Percentiles rank a stretch among this genome's conserved stretches.
These are phyloP conservation scores for Florisuga fusca DNA, from an alignment of 2,797 vertebrate species.

Conservation along the genomic window DNA sequence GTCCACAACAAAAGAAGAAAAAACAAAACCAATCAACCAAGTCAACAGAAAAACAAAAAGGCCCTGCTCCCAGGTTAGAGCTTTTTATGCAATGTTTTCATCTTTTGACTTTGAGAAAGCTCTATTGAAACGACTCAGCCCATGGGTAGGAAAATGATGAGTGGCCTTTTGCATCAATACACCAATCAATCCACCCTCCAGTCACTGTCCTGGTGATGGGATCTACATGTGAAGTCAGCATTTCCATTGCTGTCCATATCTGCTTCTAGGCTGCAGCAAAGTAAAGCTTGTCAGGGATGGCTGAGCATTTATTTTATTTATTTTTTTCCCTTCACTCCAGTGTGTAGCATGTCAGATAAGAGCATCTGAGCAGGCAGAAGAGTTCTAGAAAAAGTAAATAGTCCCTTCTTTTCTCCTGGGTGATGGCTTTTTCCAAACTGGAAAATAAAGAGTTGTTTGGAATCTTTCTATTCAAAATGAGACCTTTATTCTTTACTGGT, in stretches of 20 bases:
- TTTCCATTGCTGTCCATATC: conserved; percentile 2
- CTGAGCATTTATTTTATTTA: neutral
- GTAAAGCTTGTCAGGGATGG: neutral
- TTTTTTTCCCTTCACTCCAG: neutral
- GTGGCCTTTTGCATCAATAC: conserved; percentile 44
- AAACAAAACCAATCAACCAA: too few species aligned
- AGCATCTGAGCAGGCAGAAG: neutral
- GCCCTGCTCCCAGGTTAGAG: neutral
- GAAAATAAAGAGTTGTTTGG: neutral
- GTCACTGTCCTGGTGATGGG: neutral
- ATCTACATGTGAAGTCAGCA: conserved; percentile 42
- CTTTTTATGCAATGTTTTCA: neutral
- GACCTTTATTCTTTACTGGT: neutral
- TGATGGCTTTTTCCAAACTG: neutral
- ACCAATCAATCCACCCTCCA: conserved; percentile 56
- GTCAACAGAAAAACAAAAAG: neutral
- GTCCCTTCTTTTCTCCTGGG: neutral
- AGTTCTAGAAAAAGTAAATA: neutral
- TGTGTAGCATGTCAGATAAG: rapidly evolving
- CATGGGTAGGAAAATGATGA: conserved; percentile 67
- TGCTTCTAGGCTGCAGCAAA: neutral
- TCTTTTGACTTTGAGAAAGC: conserved; percentile 48
- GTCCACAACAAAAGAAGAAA: neutral
- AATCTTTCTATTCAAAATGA: neutral
- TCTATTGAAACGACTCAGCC: conserved; percentile 51